Evolutionary conservation across 2,797 vertebrate genomes (phyloP).

Genomic region (Sebastes vulpes): DNA sequence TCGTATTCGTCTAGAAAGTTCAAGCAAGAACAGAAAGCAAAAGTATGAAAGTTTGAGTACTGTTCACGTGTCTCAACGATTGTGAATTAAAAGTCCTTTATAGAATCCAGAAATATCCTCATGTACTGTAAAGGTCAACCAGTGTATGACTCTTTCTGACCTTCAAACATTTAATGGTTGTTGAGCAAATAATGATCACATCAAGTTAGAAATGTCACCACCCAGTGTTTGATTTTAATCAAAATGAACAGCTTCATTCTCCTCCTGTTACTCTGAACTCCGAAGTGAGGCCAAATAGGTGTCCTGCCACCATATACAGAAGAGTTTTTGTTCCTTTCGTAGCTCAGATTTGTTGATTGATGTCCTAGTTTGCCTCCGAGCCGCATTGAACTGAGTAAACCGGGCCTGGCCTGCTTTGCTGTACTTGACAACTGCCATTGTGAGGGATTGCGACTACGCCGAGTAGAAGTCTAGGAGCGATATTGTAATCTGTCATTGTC

Average conservation of each 20-base stretch:
- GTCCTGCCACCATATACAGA: neutral
- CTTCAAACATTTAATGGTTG: neutral
- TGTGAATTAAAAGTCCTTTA: neutral
- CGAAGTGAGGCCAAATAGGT: neutral
- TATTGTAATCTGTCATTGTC: constrained; percentile 80
- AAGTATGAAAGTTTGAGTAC: neutral
- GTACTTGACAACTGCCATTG: constrained; percentile 74
- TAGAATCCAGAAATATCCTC: neutral
- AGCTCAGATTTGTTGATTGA: constrained; percentile 42
- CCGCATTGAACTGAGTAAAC: constrained; percentile 38
- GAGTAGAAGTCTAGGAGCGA: constrained; percentile 50
- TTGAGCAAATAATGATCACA: neutral
- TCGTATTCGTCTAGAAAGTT: constrained; percentile 18
- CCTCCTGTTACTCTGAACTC: neutral
- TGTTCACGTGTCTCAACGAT: neutral
- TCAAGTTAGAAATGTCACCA: constrained; percentile 13
- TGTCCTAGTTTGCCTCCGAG: constrained; percentile 44
- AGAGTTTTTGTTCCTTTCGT: neutral
- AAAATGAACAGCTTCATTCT: neutral
- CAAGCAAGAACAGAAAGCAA: neutral
- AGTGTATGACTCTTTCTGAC: neutral
- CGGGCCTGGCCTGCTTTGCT: constrained; percentile 32
- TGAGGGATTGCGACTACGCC: constrained; percentile 67
- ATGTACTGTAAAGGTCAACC: neutral
- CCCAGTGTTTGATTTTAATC: neutral